Percentiles rank a stretch among this genome's conserved stretches.
phyloP scores from a whole-genome alignment of 1,140 invertebrate genomes.

The Ceratina calcarata region DNA sequence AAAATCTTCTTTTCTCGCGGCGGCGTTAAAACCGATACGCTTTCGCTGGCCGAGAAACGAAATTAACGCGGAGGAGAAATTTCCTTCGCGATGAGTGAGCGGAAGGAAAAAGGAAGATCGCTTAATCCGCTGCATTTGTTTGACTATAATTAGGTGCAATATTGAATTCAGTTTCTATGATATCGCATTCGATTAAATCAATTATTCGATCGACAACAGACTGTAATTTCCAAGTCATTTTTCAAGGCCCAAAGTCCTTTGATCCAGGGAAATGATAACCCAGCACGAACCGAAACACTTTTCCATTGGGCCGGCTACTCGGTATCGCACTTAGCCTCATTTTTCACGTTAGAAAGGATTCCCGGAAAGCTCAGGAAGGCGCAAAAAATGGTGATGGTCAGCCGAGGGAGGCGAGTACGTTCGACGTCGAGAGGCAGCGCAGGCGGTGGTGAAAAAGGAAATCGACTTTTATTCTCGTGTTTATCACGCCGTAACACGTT shows the following conservation, averaged over 20 bases:
- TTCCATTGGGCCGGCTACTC: slow-evolving; percentile 37
- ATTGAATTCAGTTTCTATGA: neutral
- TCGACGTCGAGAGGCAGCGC: slow-evolving; percentile 36
- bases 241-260: neutral
- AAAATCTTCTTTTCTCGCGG: slow-evolving; percentile 30
- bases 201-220: neutral
- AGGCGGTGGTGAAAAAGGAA: slow-evolving; percentile 19
- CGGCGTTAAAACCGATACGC: slow-evolving; percentile 25
- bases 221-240: too few species aligned
- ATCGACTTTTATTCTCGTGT: slow-evolving; percentile 35
- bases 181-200: too few species aligned
- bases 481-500: slow-evolving; percentile 44
- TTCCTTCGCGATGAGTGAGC: neutral
- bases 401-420: slow-evolving; percentile 15
- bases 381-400: slow-evolving; percentile 27
- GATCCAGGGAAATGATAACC: slow-evolving; percentile 31
- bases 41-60: neutral
- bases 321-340: slow-evolving; percentile 48
- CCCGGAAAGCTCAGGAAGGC: neutral
- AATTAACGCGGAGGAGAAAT: slow-evolving; percentile 26
- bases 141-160: neutral
- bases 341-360: slow-evolving; percentile 46
- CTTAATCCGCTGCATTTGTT: slow-evolving; percentile 10
- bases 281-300: slow-evolving; percentile 36
- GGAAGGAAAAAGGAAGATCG: neutral